Base-by-base conservation (phyloP, 2,888 invertebrate species). In the Gastracanthus pulcherrimus region DNA sequence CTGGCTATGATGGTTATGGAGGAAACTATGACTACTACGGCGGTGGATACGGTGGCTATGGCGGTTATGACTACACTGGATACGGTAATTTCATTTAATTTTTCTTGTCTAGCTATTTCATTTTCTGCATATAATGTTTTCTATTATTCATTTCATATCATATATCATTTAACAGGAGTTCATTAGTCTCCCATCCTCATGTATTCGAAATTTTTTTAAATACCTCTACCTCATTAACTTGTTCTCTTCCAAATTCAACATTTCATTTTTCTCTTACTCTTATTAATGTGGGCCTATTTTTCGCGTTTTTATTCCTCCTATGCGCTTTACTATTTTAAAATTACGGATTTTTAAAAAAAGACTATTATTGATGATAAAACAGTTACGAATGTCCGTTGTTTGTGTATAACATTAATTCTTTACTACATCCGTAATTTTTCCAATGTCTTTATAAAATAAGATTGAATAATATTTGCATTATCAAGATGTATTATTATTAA, bases 41-140 rank as follows among this genome's bases (percentile, higher is more conserved):
- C 84, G 94, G 95, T 89, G 95, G 95, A 89, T 96, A 96, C 92
- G 95, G 96, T 91, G 95, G 96, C 91, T 96, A 96, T 92, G 95
- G 95, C 93, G 95, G 95, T 93, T 94, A 95, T 92, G 95, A 95
- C 93, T 96, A 96, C 93, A 95, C 95, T 93, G 95, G 95, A 94
- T 96, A 96, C 94, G 96, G 96, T 95, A 96, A 94, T 83, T 74
- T 66, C 2, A 64, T 26, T 48, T 62, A 58, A 80, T 19, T 19
- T 11, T 19, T 76, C 79, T 72, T 66, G 74, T 67, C 19, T 71
- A 82, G 45, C 11, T 80, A 83, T 72, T 81, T 75, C 23, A 2
- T 82, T 77, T 70, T 60, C n/a, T 80, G 31, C 45, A 66, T 70
- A 64, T 51, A 72, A 64, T 58, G 55, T 71, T 83, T 70, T 45